Evolutionary conservation across 2,888 invertebrate species (phyloP), one percentile per base, ranked within the genome.

Genomic region (Leptarthrus brevirostris): DNA sequence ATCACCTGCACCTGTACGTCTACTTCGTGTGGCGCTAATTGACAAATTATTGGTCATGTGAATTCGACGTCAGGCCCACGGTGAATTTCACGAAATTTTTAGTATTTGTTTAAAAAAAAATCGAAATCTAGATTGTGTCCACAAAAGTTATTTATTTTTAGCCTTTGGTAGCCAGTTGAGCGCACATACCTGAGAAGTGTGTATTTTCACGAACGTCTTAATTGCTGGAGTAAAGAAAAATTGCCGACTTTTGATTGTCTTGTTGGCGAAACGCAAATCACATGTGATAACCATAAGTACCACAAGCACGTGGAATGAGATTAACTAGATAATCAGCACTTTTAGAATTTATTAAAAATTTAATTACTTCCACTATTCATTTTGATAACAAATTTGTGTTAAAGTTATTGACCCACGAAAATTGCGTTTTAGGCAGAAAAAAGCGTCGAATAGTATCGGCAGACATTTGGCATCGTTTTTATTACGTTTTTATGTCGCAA

Each of bases 1-100:
- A 58, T 58, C 40, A 58, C 58, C 36, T 58, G 36, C 58, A 58
- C 20, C 36, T 58, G 58, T 18, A 26, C 36, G 58, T 58, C 58
- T 34, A 34, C 36, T 34, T 30, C 36, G 20, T 18, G 12, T n/a
- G 36, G 58, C 36, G 58, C 58, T 58, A 58, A 58, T 58, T 58
- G 58, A 34, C 34, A 20, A 58, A 58, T 58, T 30, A 58, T 18
- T 58, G 36, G n/a, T 58, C 58, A 58, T 58, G 58, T 58, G 58
- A 58, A 36, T 34, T 34, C 18, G 58, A 58, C 58, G 58, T 58
- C 58, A 58, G 18, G 58, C 36, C 58, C 36, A 36, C 36, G 36
- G 36, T 26, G 36, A 20, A 58, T 58, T 58, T 36, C 18, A 58
- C 34, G 58, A 58, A 6, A 36, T 58, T 58, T 58, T 40, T n/a